A percentile compares a stretch with the other conserved stretches of the same genome.
These are phyloP conservation scores for Porites cylindrica DNA, from an alignment of 92 coral and sea anemone species.

Conservation along the genomic window DNA sequence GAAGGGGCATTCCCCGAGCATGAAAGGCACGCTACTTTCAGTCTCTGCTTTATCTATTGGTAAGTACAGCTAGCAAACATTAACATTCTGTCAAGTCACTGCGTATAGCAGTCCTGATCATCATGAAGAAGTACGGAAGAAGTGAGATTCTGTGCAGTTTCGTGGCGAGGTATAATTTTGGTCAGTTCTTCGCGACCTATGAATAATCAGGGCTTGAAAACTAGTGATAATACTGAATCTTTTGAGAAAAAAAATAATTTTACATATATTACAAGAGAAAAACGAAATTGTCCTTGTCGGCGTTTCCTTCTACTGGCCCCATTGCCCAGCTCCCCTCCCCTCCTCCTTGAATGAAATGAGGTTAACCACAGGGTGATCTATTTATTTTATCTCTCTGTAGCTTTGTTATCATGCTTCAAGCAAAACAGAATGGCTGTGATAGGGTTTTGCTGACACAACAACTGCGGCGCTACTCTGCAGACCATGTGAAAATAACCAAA, in stretches of 20 bases:
- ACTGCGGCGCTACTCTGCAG: conserved; percentile 68
- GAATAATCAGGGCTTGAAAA: background rate
- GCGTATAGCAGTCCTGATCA: background rate
- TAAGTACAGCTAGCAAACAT: background rate
- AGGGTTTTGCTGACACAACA: conserved; percentile 45
- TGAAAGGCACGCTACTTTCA: background rate
- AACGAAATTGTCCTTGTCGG: too few species aligned
- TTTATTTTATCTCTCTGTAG: background rate
- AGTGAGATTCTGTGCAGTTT: background rate
- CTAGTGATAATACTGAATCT: too few species aligned
- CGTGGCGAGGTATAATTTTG: background rate
- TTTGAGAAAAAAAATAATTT: too few species aligned
- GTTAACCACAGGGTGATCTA: too few species aligned
- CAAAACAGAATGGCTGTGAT: conserved; percentile 20
- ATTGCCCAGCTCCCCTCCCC: too few species aligned
- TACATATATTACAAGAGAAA: too few species aligned
- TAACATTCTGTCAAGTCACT: background rate
- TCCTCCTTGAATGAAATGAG: too few species aligned
- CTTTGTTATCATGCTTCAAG: conserved; percentile 34
- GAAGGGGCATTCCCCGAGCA: background rate
- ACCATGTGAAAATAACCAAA: conserved; percentile 70
- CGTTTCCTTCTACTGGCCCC: too few species aligned
- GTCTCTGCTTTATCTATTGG: background rate
- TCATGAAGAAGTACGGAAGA: background rate
- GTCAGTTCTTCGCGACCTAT: background rate